phyloP scores from a whole-genome alignment of 2,797 vertebrate genomes.

The Salarias fasciatus region DNA sequence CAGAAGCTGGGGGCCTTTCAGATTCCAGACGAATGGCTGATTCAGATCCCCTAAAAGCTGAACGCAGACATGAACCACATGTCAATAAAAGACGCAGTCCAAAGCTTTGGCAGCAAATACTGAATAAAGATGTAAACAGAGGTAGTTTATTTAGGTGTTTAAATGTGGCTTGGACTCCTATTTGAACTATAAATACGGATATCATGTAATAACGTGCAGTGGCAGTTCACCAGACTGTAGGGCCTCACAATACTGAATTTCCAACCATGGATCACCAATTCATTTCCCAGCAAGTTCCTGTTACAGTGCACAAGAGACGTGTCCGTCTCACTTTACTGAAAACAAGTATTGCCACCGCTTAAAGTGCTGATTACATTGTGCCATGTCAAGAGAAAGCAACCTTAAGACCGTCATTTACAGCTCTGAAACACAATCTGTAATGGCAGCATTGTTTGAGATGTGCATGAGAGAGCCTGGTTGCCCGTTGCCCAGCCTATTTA shows the following conservation, averaged over 20 bases:
- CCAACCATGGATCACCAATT: slow-evolving; percentile 10
- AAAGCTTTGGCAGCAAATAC: neutral
- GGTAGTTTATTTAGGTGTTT: too few relatives aligned
- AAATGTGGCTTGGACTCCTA: too few relatives aligned
- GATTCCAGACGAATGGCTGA: neutral
- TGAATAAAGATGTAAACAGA: neutral
- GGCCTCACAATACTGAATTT: slow-evolving; percentile 17
- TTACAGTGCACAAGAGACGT: slow-evolving; percentile 21
- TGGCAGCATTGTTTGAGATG: slow-evolving; percentile 9
- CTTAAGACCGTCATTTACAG: slow-evolving; percentile 33
- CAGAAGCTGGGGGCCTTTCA: too few relatives aligned
- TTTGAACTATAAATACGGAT: neutral
- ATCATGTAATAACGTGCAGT: neutral
- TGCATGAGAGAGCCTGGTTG: neutral
- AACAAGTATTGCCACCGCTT: slow-evolving; percentile 36
- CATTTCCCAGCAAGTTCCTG: slow-evolving; percentile 32
- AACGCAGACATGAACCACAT: neutral
- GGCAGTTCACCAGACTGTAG: neutral
- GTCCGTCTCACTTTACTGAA: slow-evolving; percentile 8
- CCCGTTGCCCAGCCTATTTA: slow-evolving; percentile 19
- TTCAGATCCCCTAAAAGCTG: slow-evolving; percentile 1
- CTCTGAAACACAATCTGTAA: slow-evolving; percentile 30
- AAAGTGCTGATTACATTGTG: slow-evolving; percentile 28
- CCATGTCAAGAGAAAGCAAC: slow-evolving; percentile 35
- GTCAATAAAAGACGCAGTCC: neutral